A percentile compares a stretch with the other conserved stretches of the same genome.
These are phyloP conservation scores for Carollia perspicillata DNA, from an alignment of 2,113 vertebrate genomes.

Conservation along the genomic window DNA sequence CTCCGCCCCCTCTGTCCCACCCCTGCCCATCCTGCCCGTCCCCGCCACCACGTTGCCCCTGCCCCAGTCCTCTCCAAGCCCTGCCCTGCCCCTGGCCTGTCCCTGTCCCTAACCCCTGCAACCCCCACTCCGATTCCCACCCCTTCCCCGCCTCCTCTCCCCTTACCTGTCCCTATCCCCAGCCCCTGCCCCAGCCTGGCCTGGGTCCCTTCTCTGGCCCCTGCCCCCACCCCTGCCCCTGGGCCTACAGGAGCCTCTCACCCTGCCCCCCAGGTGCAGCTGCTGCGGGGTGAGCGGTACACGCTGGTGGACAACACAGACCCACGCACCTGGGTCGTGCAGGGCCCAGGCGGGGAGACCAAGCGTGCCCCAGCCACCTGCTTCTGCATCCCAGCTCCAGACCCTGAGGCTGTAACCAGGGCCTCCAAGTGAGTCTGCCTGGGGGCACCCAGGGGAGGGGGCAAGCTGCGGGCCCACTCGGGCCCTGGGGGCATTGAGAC, in stretches of 20 bases:
- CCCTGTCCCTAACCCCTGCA: background rate
- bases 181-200: background rate
- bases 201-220: background rate
- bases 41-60: background rate
- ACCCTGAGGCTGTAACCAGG: slow-evolving; percentile 85
- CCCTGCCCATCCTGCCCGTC: background rate
- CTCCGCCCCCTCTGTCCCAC: accelerated
- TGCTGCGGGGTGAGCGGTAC: slow-evolving; percentile 87
- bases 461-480: background rate
- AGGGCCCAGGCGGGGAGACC: slow-evolving; percentile 78
- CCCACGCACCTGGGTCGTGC: slow-evolving; percentile 88
- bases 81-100: too few species aligned
- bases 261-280: slow-evolving; percentile 80
- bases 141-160: background rate
- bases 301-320: slow-evolving; percentile 88
- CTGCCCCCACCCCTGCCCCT: background rate
- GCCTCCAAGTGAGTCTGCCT: slow-evolving; percentile 83
- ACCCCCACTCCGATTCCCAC: background rate
- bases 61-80: background rate
- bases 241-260: background rate
- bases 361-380: slow-evolving; percentile 89
- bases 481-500: background rate
- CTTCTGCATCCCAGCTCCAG: slow-evolving; percentile 91
- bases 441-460: background rate
- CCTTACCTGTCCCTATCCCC: background rate